Conservation (phyloP, 1,140 invertebrate species). For the Oryzaephilus surinamensis region DNA sequence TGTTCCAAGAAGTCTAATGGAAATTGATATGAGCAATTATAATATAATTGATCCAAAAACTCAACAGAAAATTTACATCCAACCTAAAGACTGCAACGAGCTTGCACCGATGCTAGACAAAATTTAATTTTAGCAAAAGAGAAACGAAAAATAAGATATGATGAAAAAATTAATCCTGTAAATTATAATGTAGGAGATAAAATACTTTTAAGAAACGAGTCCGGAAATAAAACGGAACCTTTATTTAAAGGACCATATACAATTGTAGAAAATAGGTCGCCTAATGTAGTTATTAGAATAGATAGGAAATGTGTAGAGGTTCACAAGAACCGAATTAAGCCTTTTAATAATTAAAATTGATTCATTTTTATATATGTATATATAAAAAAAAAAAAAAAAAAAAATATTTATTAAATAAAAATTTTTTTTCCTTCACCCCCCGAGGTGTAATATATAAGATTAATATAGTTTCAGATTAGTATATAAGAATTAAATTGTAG, state of each 20-base stretch:
- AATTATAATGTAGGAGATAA: slow-evolving; percentile 12
- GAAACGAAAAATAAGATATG: slow-evolving; percentile 10
- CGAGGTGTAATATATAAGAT: too few species aligned
- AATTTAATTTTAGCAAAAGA: slow-evolving; percentile 12
- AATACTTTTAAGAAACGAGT: slow-evolving; percentile 13
- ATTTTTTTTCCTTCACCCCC: too few species aligned
- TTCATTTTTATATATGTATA: too few species aligned
- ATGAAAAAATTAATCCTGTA: slow-evolving; percentile 6
- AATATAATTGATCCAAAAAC: too few species aligned
- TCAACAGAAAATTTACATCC: too few species aligned
- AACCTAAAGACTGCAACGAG: slow-evolving; percentile 18
- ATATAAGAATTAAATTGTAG: too few species aligned
- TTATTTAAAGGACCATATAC: slow-evolving; percentile 15
- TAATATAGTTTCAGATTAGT: too few species aligned
- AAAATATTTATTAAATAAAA: too few species aligned
- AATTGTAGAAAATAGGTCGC: slow-evolving; percentile 14
- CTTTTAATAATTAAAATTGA: too few species aligned
- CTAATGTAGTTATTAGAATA: slow-evolving; percentile 16
- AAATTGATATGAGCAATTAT: too few species aligned
- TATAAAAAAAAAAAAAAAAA: too few species aligned
- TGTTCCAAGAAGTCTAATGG: too few species aligned
- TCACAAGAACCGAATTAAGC: slow-evolving; percentile 3
- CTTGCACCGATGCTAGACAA: slow-evolving; percentile 13
- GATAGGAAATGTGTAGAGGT: slow-evolving; percentile 9
- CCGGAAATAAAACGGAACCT: slow-evolving; percentile 7